Evolutionary conservation across 1,140 invertebrate species (phyloP).

Genomic region (Caligus rogercresseyi): DNA sequence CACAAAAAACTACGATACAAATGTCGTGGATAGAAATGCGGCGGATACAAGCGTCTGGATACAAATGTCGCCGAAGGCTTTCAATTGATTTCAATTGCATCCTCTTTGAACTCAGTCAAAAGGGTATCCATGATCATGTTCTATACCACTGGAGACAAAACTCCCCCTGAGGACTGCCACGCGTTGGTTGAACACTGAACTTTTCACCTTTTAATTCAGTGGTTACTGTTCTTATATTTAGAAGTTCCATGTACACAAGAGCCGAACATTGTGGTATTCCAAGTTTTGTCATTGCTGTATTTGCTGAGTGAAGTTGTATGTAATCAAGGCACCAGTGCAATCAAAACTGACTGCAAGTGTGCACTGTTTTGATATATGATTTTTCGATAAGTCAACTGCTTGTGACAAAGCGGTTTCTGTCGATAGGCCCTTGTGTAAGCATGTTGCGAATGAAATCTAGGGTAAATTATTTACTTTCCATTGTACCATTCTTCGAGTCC

Average conservation of each 20-base stretch:
- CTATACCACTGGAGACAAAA: background rate
- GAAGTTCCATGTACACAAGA: background rate
- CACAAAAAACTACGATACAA: too few relatives aligned
- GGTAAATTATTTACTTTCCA: background rate
- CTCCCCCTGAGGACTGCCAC: background rate
- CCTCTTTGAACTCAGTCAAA: background rate
- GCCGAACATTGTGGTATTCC: background rate
- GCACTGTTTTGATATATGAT: background rate
- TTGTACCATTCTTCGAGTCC: background rate
- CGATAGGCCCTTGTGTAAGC: background rate
- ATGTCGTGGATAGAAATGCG: too few relatives aligned
- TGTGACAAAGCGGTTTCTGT: background rate
- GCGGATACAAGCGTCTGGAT: too few relatives aligned
- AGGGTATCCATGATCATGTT: background rate
- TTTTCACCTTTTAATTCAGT: background rate
- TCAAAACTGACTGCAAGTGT: background rate
- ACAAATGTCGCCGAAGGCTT: too few relatives aligned
- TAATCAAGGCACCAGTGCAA: background rate
- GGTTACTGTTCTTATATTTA: background rate
- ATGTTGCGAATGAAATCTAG: background rate
- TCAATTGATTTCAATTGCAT: too few relatives aligned
- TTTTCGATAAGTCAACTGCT: background rate
- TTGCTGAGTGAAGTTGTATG: background rate
- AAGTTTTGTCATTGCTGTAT: background rate
- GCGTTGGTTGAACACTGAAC: background rate